These are phyloP conservation scores for Peromyscus eremicus DNA, from an alignment of 2,797 vertebrate genomes.

Conservation along the genomic window DNA sequence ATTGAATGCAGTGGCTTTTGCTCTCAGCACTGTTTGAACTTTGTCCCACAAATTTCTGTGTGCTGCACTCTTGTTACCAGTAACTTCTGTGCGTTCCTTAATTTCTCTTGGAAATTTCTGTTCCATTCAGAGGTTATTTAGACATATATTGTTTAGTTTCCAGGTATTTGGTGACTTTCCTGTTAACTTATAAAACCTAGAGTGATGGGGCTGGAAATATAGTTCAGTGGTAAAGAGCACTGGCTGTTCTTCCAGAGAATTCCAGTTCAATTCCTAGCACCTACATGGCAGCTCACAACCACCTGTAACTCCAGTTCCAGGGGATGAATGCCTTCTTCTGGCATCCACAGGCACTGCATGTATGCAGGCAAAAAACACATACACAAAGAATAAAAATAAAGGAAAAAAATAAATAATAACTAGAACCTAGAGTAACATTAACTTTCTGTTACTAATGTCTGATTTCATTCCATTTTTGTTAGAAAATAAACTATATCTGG, in stretches of 20 bases:
- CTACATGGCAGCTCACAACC: not conserved
- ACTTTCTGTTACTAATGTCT: not conserved
- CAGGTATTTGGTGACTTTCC: not conserved
- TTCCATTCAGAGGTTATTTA: constrained; percentile 2
- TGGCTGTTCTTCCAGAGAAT: not conserved
- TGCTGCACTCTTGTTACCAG: not conserved
- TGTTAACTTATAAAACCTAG: not conserved
- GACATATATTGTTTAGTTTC: not conserved
- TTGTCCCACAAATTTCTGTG: not conserved
- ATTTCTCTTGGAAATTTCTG: not conserved
- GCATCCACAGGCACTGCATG: not conserved
- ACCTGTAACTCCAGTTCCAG: not conserved
- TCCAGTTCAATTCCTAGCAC: not conserved
- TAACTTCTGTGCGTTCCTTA: not conserved
- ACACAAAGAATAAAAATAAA: not conserved
- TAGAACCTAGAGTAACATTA: not conserved
- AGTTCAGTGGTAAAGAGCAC: not conserved
- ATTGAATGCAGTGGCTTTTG: not conserved
- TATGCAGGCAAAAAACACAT: not conserved
- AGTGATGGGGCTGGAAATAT: not conserved
- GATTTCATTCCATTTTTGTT: not conserved
- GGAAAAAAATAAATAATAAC: not conserved
- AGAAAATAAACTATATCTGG: not conserved
- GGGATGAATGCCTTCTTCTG: not conserved
- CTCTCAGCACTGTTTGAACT: not conserved